Base-by-base conservation (phyloP, 2,888 invertebrate genomes). In the Sphaerolaimus hirsutus region DNA sequence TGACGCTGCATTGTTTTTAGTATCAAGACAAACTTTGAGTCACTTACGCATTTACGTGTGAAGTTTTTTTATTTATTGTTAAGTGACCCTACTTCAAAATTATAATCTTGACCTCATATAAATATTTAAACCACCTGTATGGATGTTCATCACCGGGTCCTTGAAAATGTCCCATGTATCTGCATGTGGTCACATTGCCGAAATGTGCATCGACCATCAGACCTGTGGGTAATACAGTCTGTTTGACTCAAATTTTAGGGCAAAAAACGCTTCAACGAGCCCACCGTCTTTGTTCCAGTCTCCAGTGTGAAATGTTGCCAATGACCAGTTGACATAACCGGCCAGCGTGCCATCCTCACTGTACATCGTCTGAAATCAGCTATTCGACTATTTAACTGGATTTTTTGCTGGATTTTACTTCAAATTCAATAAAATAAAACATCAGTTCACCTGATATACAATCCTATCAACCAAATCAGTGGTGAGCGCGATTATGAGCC, bases 401-500 rank as follows among this genome's bases (percentile, higher is more conserved):
- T n/a, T n/a, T n/a, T n/a, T n/a, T n/a, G n/a, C n/a, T n/a, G n/a
- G n/a, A n/a, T n/a, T n/a, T n/a, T n/a, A n/a, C n/a, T n/a, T n/a
- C n/a, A n/a, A n/a, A n/a, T n/a, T n/a, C n/a, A n/a, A n/a, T n/a
- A n/a, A n/a, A n/a, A n/a, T n/a, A n/a, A n/a, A n/a, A n/a, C n/a
- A n/a, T n/a, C n/a, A n/a, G n/a, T 24, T 25, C 55, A 79, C 78
- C 52, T 78, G 76, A 63, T 84, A 91, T 2, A 89, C 86, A 73
- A 83, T 77, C 0, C 87, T 73, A 0, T 87, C 87, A 46, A 91
- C 84, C 62, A 84, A 86, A 58, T 87, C 87, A 48, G 87, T 87
- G 0, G 91, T 91, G 64, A 89, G 83, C 0, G 89, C 84, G 56
- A 91, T 89, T 38, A 91, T 84, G 62, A 89, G 82, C 0, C 86